Conservation (phyloP, 2,797 vertebrate genomes). For the Podarcis lilfordi region DNA sequence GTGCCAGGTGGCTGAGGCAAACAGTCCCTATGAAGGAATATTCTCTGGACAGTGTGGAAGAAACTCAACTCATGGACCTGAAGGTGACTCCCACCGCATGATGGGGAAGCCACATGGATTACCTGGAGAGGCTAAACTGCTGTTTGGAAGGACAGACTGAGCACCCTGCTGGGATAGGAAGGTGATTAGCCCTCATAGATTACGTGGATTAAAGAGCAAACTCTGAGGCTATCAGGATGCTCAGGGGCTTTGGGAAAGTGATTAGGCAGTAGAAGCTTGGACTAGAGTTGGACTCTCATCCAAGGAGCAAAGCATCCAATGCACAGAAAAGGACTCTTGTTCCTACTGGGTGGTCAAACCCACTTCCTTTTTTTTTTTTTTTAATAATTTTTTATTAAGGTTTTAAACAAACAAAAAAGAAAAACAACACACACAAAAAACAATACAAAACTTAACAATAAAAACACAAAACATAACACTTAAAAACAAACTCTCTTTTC, state of each 20-base stretch:
- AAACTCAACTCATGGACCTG: background rate
- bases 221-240: conserved; percentile 16
- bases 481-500: too few species aligned
- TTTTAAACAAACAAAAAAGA: too few species aligned
- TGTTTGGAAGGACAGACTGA: conserved; percentile 23
- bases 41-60: background rate
- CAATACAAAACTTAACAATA: too few species aligned
- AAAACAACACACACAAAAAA: too few species aligned
- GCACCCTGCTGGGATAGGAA: conserved; percentile 46
- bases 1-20: background rate
- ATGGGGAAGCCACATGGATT: conserved; percentile 27
- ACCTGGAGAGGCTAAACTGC: background rate
- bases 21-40: background rate
- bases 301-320: background rate
- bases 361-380: too few species aligned
- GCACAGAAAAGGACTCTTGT: too few species aligned
- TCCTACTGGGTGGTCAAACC: background rate
- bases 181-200: conserved; percentile 35
- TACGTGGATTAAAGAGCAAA: conserved; percentile 43
- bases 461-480: too few species aligned
- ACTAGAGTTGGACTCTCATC: accelerated
- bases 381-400: too few species aligned
- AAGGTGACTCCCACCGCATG: background rate
- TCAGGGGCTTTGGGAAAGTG: conserved; percentile 29
- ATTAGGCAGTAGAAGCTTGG: background rate